Conservation (phyloP, 2,797 vertebrate genomes). For the Phataginus tricuspis region DNA sequence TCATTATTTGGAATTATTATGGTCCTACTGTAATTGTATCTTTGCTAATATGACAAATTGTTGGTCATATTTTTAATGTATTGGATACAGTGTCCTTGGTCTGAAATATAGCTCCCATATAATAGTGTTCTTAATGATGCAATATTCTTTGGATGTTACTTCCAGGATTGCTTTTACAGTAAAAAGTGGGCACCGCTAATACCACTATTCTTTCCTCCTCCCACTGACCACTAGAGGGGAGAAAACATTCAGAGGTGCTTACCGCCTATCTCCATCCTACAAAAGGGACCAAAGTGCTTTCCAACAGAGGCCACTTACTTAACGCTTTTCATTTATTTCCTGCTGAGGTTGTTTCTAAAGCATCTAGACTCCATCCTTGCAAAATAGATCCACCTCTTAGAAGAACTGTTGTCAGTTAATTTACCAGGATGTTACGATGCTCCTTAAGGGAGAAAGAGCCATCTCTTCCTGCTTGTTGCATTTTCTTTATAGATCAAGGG, state of each 20-base stretch:
- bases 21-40: neutral
- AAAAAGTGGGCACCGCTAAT: conserved; percentile 1
- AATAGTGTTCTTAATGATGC: conserved; percentile 41
- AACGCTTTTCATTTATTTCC: neutral
- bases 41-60: conserved; percentile 29
- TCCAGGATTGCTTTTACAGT: neutral
- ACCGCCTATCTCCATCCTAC: neutral
- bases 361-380: neutral
- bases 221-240: neutral
- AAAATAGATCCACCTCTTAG: neutral
- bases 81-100: neutral
- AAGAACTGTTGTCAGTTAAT: neutral
- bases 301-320: neutral
- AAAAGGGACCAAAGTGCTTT: conserved; percentile 7
- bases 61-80: conserved; percentile 32
- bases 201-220: neutral
- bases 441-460: neutral
- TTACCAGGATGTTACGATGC: neutral
- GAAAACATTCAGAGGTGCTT: conserved; percentile 41
- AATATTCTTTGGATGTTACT: conserved; percentile 20
- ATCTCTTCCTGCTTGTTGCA: neutral
- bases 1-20: conserved; percentile 42
- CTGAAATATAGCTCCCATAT: conserved; percentile 7
- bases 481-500: conserved; percentile 48
- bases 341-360: conserved; percentile 15